phyloP scores from a whole-genome alignment of 2,113 vertebrate genomes.

The Tiliqua scincoides region DNA sequence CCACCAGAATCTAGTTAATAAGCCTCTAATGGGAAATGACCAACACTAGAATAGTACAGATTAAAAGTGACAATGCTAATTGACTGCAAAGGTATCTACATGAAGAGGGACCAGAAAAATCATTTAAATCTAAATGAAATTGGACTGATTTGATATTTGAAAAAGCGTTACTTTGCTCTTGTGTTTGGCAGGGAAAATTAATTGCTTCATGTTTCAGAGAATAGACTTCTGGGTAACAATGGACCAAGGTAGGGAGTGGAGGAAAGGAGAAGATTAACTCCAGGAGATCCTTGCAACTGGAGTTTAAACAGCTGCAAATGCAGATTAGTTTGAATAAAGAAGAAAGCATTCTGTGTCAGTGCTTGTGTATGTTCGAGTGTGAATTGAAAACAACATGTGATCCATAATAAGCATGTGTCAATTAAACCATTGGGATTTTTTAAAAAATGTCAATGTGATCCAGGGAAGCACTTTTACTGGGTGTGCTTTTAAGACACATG shows the following conservation, averaged over 20 bases:
- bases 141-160: constrained; percentile 91
- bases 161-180: constrained; percentile 73
- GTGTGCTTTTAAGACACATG: too few relatives aligned
- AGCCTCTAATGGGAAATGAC: constrained; percentile 94
- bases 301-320: neutral
- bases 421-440: neutral
- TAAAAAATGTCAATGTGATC: neutral
- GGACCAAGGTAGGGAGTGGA: neutral
- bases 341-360: neutral
- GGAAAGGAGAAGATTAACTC: constrained; percentile 25
- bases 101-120: constrained; percentile 87
- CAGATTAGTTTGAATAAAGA: neutral
- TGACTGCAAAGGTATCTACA: constrained; percentile 91
- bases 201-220: constrained; percentile 69
- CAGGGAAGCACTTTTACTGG: neutral
- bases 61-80: constrained; percentile 98
- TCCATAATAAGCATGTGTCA: neutral
- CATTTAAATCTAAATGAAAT: constrained; percentile 95
- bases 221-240: constrained; percentile 47
- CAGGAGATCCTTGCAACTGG: neutral
- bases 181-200: constrained; percentile 74
- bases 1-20: constrained; percentile 86
- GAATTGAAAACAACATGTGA: neutral
- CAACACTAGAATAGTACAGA: constrained; percentile 87
- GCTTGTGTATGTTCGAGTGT: neutral